These are phyloP conservation scores for Chiroxiphia lanceolata DNA, from an alignment of 2,797 vertebrate genomes.

Conservation along the genomic window DNA sequence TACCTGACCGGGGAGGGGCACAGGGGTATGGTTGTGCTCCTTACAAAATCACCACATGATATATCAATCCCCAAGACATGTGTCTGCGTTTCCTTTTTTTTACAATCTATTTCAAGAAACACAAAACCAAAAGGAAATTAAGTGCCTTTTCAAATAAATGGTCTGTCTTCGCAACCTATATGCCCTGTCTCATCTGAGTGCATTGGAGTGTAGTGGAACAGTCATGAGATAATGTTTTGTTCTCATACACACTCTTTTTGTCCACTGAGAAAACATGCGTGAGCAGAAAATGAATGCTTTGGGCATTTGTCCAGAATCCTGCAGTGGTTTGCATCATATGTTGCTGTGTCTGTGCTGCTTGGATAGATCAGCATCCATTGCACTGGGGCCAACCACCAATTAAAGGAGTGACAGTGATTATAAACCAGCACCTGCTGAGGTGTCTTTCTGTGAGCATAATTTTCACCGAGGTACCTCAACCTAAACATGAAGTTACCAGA, in stretches of 20 bases:
- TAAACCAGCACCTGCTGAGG: background rate
- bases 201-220: background rate
- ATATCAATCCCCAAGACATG: background rate
- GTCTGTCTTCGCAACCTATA: background rate
- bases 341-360: background rate
- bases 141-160: conserved; percentile 1
- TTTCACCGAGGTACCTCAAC: background rate
- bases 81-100: background rate
- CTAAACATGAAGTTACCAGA: background rate
- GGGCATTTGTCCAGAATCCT: background rate
- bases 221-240: conserved; percentile 17
- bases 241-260: background rate
- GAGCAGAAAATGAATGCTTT: background rate
- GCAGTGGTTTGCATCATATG: background rate
- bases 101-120: background rate
- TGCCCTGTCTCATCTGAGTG: background rate
- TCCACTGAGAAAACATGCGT: background rate
- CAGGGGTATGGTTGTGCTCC: background rate
- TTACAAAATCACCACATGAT: background rate
- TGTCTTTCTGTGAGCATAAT: background rate
- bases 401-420: background rate
- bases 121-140: background rate
- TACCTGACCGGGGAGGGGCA: background rate
- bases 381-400: background rate
- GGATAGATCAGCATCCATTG: background rate